Conservation (phyloP, 2,113 vertebrate genomes). For the Oreochromis tanganicae region DNA sequence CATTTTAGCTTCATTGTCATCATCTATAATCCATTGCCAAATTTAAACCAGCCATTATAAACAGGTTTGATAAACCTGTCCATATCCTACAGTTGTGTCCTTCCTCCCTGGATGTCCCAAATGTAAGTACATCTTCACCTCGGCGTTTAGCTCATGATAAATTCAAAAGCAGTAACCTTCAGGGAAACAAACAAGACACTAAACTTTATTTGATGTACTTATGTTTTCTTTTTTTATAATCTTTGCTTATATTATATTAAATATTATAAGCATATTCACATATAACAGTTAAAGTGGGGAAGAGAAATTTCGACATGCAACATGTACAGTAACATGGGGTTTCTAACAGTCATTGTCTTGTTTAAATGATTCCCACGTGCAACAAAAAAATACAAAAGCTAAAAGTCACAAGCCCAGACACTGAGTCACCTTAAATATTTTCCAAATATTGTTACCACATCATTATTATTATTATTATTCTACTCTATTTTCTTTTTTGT, state of each 20-base stretch:
- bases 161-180: background rate
- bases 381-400: background rate
- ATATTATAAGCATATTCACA: background rate
- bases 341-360: background rate
- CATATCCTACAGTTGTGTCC: background rate
- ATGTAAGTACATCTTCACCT: background rate
- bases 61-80: accelerated
- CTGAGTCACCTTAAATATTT: background rate
- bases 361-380: background rate
- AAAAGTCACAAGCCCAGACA: background rate
- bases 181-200: background rate
- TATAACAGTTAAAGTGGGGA: background rate
- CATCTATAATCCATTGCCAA: background rate
- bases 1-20: background rate
- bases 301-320: background rate
- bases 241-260: background rate
- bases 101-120: background rate
- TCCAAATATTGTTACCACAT: background rate
- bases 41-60: accelerated
- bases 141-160: background rate
- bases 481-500: background rate
- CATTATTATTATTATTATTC: background rate
- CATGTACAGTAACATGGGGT: background rate
- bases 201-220: background rate
- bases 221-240: background rate